Evolutionary conservation across 2,797 vertebrate genomes (phyloP).

Genomic region (Clarias platycephalus): DNA sequence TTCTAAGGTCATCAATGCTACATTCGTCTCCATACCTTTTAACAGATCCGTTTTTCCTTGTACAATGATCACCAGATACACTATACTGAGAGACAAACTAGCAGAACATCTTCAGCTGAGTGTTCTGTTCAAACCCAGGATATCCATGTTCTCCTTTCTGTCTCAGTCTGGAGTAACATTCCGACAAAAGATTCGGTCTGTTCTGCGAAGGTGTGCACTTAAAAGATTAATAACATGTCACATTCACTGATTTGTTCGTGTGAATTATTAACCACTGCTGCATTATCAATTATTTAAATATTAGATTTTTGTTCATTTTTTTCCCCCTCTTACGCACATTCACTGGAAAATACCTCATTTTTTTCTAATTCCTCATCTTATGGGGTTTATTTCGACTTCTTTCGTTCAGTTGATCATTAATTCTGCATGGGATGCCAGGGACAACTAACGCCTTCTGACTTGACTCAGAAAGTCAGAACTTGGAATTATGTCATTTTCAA

Average conservation of each 20-base stretch:
- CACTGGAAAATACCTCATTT: constrained; percentile 17
- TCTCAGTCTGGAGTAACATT: neutral
- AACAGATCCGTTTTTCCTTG: constrained; percentile 13
- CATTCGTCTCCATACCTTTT: neutral
- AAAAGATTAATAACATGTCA: constrained; percentile 74
- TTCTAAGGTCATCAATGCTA: neutral
- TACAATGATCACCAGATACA: neutral
- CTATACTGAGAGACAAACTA: neutral
- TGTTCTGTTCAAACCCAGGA: neutral
- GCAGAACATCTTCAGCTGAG: neutral
- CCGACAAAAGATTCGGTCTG: constrained; percentile 29
- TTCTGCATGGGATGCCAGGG: constrained; percentile 66
- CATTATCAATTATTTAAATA: constrained; percentile 77
- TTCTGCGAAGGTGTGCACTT: constrained; percentile 62
- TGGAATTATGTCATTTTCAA: neutral
- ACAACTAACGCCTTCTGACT: neutral
- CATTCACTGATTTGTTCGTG: constrained; percentile 73
- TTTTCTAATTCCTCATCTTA: constrained; percentile 19
- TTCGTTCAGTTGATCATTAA: constrained; percentile 52
- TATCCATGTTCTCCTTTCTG: neutral
- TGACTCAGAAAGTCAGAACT: neutral
- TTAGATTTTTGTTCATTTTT: constrained; percentile 51
- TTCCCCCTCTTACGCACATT: constrained; percentile 20
- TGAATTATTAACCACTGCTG: constrained; percentile 78
- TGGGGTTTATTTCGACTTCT: neutral